Conservation (phyloP, 1,140 invertebrate species). For the Bombus confusus region DNA sequence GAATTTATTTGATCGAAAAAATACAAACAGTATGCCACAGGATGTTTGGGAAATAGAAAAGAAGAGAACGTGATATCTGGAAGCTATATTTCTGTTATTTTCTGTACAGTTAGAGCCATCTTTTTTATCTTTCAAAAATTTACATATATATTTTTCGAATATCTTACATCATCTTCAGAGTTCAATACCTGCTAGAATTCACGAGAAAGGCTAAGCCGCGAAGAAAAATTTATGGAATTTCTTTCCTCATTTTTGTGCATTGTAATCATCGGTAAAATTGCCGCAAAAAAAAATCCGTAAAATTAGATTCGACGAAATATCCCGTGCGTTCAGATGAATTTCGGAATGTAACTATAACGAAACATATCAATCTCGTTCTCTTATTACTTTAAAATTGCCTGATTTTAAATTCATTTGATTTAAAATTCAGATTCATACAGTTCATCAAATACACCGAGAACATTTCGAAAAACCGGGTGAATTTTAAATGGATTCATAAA, state of each 20-base stretch:
- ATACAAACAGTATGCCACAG: too few relatives aligned
- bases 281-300: too few relatives aligned
- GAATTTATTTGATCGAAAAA: too few relatives aligned
- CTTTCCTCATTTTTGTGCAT: neutral
- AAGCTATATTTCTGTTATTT: neutral
- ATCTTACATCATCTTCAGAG: neutral
- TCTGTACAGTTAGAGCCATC: fast-evolving
- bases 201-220: neutral
- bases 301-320: neutral
- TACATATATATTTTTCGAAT: neutral
- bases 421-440: neutral
- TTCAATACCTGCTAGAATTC: neutral
- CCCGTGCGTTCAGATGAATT: neutral
- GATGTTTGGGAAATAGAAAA: too few relatives aligned
- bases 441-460: neutral
- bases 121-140: neutral
- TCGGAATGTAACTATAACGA: neutral
- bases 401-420: neutral
- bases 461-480: neutral
- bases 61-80: too few relatives aligned
- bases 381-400: neutral
- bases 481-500: slow-evolving; percentile 1
- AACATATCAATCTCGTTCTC: neutral
- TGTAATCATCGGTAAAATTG: neutral
- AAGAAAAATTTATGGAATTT: neutral